phyloP scores from a whole-genome alignment of 1,140 invertebrate species.

The Heliothis virescens region DNA sequence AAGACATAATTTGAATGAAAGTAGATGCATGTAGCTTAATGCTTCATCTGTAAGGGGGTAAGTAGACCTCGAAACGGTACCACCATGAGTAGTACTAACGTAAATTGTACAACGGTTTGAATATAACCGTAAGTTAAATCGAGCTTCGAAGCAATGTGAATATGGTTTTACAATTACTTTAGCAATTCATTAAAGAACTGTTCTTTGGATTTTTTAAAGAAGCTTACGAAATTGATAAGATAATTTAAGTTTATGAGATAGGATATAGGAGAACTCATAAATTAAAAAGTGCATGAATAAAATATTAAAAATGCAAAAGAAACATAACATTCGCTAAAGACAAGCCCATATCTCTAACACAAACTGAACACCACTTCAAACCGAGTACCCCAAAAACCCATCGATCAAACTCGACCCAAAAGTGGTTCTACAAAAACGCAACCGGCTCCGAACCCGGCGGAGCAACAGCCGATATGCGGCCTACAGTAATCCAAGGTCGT shows the following conservation, averaged over 20 bases:
- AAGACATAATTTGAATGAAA: constrained; percentile 34
- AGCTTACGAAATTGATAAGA: too few species aligned
- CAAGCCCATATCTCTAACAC: constrained; percentile 9
- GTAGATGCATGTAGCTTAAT: constrained; percentile 30
- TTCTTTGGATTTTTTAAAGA: background rate
- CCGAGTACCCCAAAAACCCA: constrained; percentile 55
- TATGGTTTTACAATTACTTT: constrained; percentile 27
- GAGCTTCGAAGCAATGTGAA: constrained; percentile 32
- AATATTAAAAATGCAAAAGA: background rate
- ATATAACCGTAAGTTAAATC: constrained; percentile 31
- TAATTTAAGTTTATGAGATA: too few species aligned
- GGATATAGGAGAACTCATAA: too few species aligned
- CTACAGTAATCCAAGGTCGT: constrained; percentile 83
- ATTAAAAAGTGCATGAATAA: too few species aligned
- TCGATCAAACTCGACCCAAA: constrained; percentile 63
- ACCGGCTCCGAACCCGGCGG: constrained; percentile 65
- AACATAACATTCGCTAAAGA: constrained; percentile 14
- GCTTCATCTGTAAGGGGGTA: constrained; percentile 16
- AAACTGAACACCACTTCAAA: constrained; percentile 47
- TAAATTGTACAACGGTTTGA: constrained; percentile 42
- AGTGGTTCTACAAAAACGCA: constrained; percentile 65
- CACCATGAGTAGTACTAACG: constrained; percentile 35
- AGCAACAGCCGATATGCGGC: constrained; percentile 79
- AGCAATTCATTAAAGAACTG: background rate
- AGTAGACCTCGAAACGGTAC: constrained; percentile 34